These are phyloP conservation scores for Cladopsammia gracilis DNA, from an alignment of 64 coral and sea anemone genomes.

Conservation along the genomic window DNA sequence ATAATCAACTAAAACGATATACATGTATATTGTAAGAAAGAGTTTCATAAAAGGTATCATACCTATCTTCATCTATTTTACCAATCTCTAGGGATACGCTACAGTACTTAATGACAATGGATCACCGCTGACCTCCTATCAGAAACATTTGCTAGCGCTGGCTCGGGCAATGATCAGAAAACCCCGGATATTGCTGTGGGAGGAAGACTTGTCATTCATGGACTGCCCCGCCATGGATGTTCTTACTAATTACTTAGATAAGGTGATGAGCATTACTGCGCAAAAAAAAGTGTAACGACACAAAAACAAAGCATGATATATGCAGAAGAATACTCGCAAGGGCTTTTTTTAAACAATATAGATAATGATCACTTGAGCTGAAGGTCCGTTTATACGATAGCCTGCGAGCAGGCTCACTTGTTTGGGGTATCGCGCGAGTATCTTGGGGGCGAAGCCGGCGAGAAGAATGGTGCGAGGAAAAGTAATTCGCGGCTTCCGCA, in stretches of 20 bases:
- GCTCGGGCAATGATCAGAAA: conserved; percentile 66
- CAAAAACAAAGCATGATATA: neutral
- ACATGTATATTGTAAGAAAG: too few relatives aligned
- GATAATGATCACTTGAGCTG: too few relatives aligned
- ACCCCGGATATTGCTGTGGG: conserved; percentile 82
- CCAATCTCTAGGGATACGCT: conserved; percentile 54
- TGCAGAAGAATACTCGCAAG: neutral
- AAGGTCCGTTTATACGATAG: too few relatives aligned
- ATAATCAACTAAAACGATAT: too few relatives aligned
- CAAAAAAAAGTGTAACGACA: neutral
- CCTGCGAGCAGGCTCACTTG: too few relatives aligned
- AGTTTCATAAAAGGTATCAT: too few relatives aligned
- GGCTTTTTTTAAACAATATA: too few relatives aligned
- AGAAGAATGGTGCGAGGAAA: too few relatives aligned
- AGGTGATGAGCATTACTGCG: neutral
- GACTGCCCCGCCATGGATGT: conserved; percentile 45
- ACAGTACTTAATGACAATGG: conserved; percentile 66
- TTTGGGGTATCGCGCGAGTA: too few relatives aligned
- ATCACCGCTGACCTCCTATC: conserved; percentile 70
- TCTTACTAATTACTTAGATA: conserved; percentile 56
- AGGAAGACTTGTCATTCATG: conserved; percentile 72
- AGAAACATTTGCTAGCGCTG: conserved; percentile 76
- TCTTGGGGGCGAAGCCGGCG: too few relatives aligned
- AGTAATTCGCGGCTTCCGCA: too few relatives aligned
- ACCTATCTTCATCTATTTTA: neutral